These are phyloP conservation scores for Neogale vison DNA, from an alignment of 2,113 vertebrate species.

Conservation along the genomic window DNA sequence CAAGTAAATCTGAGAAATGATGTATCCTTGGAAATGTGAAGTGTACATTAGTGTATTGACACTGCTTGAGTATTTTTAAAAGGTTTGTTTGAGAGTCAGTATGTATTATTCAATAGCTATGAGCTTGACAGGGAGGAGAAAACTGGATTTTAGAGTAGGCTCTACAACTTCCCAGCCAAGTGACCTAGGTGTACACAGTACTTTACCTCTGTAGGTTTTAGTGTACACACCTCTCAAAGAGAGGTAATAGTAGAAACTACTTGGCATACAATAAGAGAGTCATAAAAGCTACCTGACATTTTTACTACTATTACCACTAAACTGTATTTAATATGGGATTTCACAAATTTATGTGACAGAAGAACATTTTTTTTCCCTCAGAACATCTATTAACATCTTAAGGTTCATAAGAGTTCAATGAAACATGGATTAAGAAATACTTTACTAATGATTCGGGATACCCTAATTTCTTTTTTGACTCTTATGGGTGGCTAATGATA, in stretches of 20 bases:
- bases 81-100: neutral
- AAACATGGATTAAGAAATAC: constrained; percentile 29
- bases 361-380: neutral
- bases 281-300: neutral
- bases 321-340: neutral
- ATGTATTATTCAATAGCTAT: neutral
- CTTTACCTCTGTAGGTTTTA: neutral
- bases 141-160: neutral
- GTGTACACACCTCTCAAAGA: neutral
- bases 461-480: neutral
- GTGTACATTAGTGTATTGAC: neutral
- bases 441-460: constrained; percentile 16
- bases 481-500: neutral
- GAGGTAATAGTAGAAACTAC: neutral
- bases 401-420: neutral
- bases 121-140: neutral
- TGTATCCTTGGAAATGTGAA: neutral
- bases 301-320: constrained; percentile 30
- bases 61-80: neutral
- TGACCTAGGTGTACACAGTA: neutral
- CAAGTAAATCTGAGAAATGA: neutral
- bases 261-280: neutral
- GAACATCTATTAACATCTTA: constrained; percentile 46
- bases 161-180: neutral
- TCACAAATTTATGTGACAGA: constrained; percentile 33